Evolutionary conservation across 2,797 vertebrate species (phyloP).

Genomic region (Caiman crocodilus): DNA sequence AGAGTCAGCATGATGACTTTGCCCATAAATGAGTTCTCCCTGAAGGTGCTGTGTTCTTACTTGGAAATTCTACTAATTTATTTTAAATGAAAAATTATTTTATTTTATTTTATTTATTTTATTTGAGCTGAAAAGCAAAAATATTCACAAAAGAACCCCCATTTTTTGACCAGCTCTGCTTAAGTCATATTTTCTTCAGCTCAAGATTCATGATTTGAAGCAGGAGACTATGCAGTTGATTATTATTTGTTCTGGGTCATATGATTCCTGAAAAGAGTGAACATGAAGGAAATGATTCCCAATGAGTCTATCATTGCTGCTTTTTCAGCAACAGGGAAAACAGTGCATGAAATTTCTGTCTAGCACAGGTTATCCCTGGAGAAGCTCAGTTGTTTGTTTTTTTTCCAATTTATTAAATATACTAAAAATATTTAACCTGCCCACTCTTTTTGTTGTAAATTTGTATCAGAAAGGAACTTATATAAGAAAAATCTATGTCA

Average conservation of each 20-base stretch:
- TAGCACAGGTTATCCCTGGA: not conserved
- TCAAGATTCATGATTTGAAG: not conserved
- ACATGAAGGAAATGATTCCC: not conserved
- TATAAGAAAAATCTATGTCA: not conserved
- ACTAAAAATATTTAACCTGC: not conserved
- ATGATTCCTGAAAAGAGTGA: not conserved
- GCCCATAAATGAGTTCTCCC: too few species aligned
- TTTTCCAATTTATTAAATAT: not conserved
- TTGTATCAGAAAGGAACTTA: not conserved
- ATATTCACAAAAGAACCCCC: not conserved
- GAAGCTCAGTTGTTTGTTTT: not conserved
- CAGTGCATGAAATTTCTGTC: not conserved
- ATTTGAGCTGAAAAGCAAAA: not conserved
- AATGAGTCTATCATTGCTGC: not conserved
- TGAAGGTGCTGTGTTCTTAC: too few species aligned
- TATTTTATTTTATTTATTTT: too few species aligned
- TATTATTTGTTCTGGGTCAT: not conserved
- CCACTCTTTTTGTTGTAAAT: not conserved
- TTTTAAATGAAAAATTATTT: too few species aligned
- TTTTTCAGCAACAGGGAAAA: not conserved
- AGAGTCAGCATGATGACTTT: too few species aligned
- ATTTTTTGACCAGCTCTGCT: not conserved
- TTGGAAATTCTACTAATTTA: too few species aligned
- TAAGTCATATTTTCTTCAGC: not conserved
- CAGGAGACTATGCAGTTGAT: not conserved